Percentiles rank a stretch among this genome's conserved stretches.
Evolutionary conservation across 2,113 vertebrate genomes (phyloP).

Genomic region (Crocuta crocuta): DNA sequence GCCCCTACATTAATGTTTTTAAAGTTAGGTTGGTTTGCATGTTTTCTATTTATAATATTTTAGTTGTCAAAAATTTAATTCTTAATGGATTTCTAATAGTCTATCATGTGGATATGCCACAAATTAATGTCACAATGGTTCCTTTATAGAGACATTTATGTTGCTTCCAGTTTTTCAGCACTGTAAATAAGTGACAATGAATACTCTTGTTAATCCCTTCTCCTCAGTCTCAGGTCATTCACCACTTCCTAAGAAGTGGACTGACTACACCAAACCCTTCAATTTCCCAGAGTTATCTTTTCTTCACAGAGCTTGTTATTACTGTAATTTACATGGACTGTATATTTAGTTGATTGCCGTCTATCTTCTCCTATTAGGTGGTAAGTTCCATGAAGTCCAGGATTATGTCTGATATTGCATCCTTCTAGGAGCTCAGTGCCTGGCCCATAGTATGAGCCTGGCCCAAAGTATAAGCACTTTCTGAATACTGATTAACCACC

Average conservation of each 20-base stretch:
- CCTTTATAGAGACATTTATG: background rate
- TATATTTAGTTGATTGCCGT: background rate
- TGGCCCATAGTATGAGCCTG: background rate
- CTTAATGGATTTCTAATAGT: constrained; percentile 47
- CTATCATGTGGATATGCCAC: background rate
- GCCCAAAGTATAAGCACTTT: background rate
- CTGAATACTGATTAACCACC: background rate
- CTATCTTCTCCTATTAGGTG: background rate
- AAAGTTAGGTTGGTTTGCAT: constrained; percentile 52
- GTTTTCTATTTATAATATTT: constrained; percentile 55
- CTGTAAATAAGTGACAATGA: background rate
- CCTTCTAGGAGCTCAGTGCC: background rate
- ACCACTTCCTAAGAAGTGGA: background rate
- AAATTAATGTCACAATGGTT: background rate
- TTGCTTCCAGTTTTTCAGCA: background rate
- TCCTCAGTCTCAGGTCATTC: background rate
- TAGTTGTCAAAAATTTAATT: constrained; percentile 53
- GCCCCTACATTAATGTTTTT: constrained; percentile 2
- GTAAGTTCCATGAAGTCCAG: background rate
- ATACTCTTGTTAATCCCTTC: background rate
- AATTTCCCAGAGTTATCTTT: background rate
- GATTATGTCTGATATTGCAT: background rate
- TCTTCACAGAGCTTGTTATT: background rate
- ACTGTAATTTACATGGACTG: background rate
- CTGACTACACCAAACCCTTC: background rate